phyloP scores from a whole-genome alignment of 2,888 invertebrate species.

The Tribolium freemani region DNA sequence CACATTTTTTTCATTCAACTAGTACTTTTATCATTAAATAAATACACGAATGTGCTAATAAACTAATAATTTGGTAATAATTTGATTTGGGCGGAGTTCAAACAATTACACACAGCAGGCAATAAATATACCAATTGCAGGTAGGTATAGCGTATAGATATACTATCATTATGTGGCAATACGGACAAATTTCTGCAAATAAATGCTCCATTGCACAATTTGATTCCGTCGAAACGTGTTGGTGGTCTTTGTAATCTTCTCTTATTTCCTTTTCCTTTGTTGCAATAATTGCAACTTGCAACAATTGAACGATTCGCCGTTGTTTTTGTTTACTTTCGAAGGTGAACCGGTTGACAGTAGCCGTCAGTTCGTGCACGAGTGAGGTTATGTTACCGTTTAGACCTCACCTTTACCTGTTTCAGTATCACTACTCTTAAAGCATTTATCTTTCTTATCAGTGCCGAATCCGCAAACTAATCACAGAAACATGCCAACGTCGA shows the following conservation, averaged over 20 bases:
- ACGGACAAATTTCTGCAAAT: background rate
- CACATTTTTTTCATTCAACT: no score
- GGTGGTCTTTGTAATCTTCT: background rate
- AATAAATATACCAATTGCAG: no score
- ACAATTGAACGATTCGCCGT: constrained; percentile 3
- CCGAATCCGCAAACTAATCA: background rate
- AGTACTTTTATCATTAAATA: no score
- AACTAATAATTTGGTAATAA: no score
- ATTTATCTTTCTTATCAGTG: background rate
- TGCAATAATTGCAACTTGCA: constrained; percentile 24
- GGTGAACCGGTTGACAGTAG: constrained; percentile 28
- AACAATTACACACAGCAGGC: no score
- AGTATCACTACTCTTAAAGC: background rate
- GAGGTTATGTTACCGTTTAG: constrained; percentile 37
- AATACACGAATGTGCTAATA: no score
- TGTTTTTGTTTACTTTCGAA: constrained; percentile 29
- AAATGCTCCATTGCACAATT: background rate
- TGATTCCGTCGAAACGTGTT: background rate
- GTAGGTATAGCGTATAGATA: no score
- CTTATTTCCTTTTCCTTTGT: constrained; percentile 12
- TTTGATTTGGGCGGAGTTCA: no score
- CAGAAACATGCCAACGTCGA: constrained; percentile 20
- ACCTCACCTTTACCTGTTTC: constrained; percentile 5
- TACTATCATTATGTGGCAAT: background rate
- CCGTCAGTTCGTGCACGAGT: constrained; percentile 12